phyloP scores from a whole-genome alignment of 2,888 invertebrate genomes.

The Lottia gigantea region DNA sequence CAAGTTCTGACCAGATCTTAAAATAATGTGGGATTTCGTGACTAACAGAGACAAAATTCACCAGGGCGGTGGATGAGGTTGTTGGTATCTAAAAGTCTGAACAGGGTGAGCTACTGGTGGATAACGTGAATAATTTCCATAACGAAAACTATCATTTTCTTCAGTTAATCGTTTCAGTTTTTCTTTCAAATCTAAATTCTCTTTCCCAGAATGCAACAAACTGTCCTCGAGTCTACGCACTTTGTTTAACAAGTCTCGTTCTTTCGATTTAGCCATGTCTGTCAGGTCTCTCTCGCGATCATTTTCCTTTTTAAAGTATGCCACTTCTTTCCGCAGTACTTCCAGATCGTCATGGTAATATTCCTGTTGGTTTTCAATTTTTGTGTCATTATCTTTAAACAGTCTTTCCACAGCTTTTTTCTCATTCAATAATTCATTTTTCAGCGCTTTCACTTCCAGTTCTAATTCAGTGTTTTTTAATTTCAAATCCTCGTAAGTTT shows the following conservation, averaged over 20 bases:
- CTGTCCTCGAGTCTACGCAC: background rate
- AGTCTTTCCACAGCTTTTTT: background rate
- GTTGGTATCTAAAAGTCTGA: no score
- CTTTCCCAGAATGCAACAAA: slow-evolving; percentile 2
- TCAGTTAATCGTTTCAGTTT: background rate
- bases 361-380: background rate
- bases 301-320: background rate
- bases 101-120: no score
- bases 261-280: background rate
- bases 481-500: background rate
- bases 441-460: background rate
- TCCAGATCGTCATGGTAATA: background rate
- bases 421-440: background rate
- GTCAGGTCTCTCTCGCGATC: background rate
- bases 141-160: slow-evolving; percentile 4
- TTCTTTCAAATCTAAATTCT: background rate
- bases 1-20: no score
- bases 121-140: background rate
- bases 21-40: no score
- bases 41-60: no score
- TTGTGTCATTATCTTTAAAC: background rate
- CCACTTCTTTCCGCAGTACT: background rate
- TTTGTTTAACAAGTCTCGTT: background rate
- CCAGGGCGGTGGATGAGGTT: no score
- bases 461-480: background rate